Percentiles rank a stretch among this genome's conserved stretches.
These are phyloP conservation scores for Corynorhinus townsendii DNA, from an alignment of 2,113 vertebrate species.

Conservation along the genomic window DNA sequence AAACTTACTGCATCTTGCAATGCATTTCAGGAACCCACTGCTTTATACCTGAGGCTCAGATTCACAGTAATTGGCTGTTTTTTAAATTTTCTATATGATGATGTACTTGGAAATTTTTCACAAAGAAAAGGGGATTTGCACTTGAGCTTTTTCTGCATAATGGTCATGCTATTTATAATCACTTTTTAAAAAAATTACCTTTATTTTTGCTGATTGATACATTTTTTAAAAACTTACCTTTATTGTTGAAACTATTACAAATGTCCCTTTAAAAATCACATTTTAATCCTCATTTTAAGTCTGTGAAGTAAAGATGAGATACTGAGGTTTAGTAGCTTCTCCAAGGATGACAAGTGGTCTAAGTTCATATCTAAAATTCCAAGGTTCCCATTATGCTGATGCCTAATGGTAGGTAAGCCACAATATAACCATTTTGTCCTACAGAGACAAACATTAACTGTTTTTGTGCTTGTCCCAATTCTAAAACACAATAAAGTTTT, in stretches of 20 bases:
- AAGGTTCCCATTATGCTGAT: neutral
- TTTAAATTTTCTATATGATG: neutral
- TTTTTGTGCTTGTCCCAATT: conserved; percentile 11
- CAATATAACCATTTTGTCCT: neutral
- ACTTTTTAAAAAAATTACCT: neutral
- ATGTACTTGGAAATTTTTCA: neutral
- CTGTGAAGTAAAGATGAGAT: neutral
- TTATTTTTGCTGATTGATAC: too few species aligned
- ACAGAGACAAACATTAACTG: neutral
- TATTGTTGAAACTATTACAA: too few species aligned
- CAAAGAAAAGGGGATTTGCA: neutral
- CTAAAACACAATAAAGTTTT: neutral
- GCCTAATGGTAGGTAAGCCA: neutral
- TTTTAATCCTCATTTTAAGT: conserved; percentile 35
- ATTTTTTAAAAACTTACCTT: too few species aligned
- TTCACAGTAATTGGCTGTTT: neutral
- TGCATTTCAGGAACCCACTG: neutral
- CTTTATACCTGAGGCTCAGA: neutral
- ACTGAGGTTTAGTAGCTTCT: neutral
- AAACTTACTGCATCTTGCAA: neutral
- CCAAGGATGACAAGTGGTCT: neutral
- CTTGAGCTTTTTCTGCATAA: neutral
- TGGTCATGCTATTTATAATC: neutral
- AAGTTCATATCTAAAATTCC: neutral
- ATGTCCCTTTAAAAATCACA: neutral